Evolutionary conservation across 2,888 invertebrate genomes (phyloP).

Genomic region (Aelia acuminata): DNA sequence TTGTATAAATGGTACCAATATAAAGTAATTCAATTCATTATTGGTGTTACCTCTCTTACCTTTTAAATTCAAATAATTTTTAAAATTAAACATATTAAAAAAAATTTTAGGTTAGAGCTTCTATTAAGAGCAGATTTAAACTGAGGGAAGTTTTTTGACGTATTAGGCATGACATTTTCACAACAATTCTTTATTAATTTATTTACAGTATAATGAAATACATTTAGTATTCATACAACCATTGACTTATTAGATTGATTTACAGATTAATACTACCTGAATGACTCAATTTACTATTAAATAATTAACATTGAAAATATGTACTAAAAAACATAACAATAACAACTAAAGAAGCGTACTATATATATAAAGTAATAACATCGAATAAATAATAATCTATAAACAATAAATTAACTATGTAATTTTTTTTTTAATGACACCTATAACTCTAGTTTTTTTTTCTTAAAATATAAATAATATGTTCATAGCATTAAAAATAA

Average conservation of each 20-base stretch:
- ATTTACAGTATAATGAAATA: slow-evolving; percentile 27
- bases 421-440: background rate
- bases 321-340: background rate
- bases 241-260: background rate
- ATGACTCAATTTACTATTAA: background rate
- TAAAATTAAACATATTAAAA: too few relatives aligned
- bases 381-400: background rate
- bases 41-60: too few relatives aligned
- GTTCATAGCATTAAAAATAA: background rate
- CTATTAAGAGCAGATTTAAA: too few relatives aligned
- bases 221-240: slow-evolving; percentile 7
- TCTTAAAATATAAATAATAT: background rate
- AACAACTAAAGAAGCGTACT: background rate
- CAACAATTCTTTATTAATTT: slow-evolving; percentile 28
- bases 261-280: background rate
- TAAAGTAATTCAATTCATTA: too few relatives aligned
- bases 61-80: too few relatives aligned
- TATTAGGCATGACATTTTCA: background rate
- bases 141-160: background rate
- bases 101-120: too few relatives aligned
- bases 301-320: background rate
- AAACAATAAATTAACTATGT: background rate
- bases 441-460: too few relatives aligned
- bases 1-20: too few relatives aligned
- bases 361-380: background rate